phyloP scores from a whole-genome alignment of 2,113 vertebrate species.

The Saccopteryx leptura region DNA sequence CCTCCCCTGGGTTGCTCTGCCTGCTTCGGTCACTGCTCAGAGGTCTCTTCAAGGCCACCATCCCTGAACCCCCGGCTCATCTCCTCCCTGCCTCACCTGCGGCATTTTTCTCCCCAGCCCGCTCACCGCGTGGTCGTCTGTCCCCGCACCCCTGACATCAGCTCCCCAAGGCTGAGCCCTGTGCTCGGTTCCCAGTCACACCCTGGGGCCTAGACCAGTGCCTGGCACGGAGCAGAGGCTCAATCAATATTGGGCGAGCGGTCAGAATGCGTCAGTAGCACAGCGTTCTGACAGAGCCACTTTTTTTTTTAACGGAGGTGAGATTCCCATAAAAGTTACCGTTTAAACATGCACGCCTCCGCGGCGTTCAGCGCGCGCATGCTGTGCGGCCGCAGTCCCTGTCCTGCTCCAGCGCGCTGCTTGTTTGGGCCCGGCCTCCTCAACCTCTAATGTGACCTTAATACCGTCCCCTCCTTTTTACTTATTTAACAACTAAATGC shows the following conservation, averaged over 20 bases:
- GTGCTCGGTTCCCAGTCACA: too few relatives aligned
- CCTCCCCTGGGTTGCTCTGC: too few relatives aligned
- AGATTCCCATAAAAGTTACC: neutral
- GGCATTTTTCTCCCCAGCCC: neutral
- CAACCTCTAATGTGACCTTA: neutral
- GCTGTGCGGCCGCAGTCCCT: fast-evolving
- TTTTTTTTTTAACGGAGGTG: neutral
- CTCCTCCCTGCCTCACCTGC: neutral
- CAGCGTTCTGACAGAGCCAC: neutral
- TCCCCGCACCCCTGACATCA: neutral
- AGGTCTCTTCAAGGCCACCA: neutral
- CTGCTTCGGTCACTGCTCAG: neutral
- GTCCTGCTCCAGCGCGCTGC: neutral
- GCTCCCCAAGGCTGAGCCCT: neutral
- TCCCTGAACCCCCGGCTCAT: fast-evolving
- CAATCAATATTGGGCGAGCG: fast-evolving
- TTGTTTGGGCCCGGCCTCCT: neutral
- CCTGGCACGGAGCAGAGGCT: neutral
- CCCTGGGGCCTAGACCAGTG: neutral
- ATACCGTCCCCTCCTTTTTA: neutral
- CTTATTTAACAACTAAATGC: neutral
- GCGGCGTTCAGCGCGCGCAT: fast-evolving
- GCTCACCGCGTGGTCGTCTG: fast-evolving
- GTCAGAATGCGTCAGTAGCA: fast-evolving
- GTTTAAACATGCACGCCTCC: fast-evolving